Evolutionary conservation across 2,797 vertebrate genomes (phyloP).

Genomic region (Diplodus sargus): DNA sequence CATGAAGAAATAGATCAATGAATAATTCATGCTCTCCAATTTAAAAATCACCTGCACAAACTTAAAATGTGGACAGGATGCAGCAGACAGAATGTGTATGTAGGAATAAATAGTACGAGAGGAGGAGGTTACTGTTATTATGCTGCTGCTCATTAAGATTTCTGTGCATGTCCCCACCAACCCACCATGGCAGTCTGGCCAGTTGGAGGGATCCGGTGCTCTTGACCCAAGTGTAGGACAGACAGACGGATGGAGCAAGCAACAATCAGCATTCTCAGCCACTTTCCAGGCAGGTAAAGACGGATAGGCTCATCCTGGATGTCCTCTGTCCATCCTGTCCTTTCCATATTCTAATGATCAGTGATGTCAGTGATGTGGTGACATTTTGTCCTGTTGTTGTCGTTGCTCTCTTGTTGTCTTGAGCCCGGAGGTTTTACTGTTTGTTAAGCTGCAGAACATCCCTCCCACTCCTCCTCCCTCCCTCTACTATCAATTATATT

Average conservation of each 20-base stretch:
- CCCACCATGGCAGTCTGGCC: neutral
- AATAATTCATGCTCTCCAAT: neutral
- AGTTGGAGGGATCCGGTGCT: conserved; percentile 12
- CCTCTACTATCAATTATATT: conserved; percentile 67
- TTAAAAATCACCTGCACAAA: neutral
- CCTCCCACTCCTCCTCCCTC: conserved; percentile 23
- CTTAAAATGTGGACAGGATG: neutral
- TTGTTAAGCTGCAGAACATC: conserved; percentile 53
- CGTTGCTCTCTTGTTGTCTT: conserved; percentile 36
- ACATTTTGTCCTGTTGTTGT: conserved; percentile 52
- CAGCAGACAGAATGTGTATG: neutral
- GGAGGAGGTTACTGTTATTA: conserved; percentile 8
- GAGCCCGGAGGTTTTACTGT: conserved; percentile 39
- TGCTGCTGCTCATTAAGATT: conserved; percentile 19
- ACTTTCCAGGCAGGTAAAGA: neutral
- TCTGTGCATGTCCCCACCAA: conserved; percentile 15
- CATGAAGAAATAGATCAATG: neutral
- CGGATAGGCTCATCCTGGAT: neutral
- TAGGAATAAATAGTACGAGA: neutral
- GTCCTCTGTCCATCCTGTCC: conserved; percentile 19
- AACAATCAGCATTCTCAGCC: neutral
- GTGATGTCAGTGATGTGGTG: conserved; percentile 31
- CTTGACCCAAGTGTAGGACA: conserved; percentile 26
- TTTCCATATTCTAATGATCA: conserved; percentile 22
- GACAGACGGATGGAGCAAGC: conserved; percentile 15